Percentiles rank a stretch among this genome's conserved stretches.
Conservation (phyloP, 2,797 vertebrate species). For the Hyperoplus immaculatus region DNA sequence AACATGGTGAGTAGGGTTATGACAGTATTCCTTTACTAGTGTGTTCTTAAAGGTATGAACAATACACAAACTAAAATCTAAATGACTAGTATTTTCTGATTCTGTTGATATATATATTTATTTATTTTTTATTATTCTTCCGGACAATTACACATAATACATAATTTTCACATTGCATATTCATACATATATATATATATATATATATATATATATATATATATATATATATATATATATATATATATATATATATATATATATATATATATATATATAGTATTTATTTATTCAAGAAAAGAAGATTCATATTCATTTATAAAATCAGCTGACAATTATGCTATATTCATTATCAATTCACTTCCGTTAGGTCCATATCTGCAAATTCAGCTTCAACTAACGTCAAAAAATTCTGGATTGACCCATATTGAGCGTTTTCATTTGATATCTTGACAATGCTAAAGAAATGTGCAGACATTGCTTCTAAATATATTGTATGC, state of each 20-base stretch:
- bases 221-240: too few species aligned
- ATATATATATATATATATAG: too few species aligned
- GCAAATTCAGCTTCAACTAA: not conserved
- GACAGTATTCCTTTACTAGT: not conserved
- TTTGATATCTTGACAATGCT: not conserved
- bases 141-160: too few species aligned
- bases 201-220: too few species aligned
- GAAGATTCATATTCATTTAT: not conserved
- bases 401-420: not conserved
- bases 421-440: not conserved
- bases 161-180: too few species aligned
- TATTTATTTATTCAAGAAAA: not conserved
- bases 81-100: not conserved
- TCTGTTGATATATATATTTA: too few species aligned
- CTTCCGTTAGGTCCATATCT: not conserved
- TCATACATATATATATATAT: too few species aligned
- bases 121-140: too few species aligned
- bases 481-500: not conserved
- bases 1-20: slow-evolving; percentile 88
- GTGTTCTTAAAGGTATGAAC: not conserved
- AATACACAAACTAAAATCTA: not conserved
- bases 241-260: not conserved
- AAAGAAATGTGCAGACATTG: not conserved
- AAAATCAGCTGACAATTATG: not conserved
- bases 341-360: not conserved